Evolutionary conservation across 2,113 vertebrate species (phyloP).

Genomic region (Acanthochromis polyacanthus): DNA sequence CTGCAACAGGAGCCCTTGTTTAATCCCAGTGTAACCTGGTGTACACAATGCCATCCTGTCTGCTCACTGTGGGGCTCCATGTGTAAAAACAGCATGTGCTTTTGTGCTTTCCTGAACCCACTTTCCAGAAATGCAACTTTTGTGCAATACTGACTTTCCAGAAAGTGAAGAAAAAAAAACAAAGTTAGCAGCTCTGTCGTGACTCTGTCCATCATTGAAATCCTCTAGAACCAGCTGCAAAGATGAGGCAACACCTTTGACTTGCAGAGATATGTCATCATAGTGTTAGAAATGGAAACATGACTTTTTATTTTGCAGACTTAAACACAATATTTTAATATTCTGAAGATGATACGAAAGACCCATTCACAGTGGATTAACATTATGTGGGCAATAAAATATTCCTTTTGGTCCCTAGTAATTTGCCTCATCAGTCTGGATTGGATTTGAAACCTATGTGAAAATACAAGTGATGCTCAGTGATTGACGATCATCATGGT

Average conservation of each 20-base stretch:
- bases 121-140: slow-evolving; percentile 36
- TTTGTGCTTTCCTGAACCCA: slow-evolving; percentile 25
- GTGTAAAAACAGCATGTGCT: slow-evolving; percentile 33
- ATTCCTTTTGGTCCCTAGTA: too few relatives aligned
- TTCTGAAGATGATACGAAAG: too few relatives aligned
- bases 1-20: slow-evolving; percentile 65
- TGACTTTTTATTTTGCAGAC: not conserved
- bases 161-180: slow-evolving; percentile 18
- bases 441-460: too few relatives aligned
- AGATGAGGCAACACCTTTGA: not conserved
- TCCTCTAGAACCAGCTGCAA: not conserved
- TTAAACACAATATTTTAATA: too few relatives aligned
- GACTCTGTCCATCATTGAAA: not conserved
- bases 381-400: too few relatives aligned
- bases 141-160: slow-evolving; percentile 21
- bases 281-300: not conserved
- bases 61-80: slow-evolving; percentile 45
- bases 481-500: too few relatives aligned
- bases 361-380: too few relatives aligned
- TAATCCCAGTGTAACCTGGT: slow-evolving; percentile 60
- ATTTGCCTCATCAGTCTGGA: too few relatives aligned
- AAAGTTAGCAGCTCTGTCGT: not conserved
- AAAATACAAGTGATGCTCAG: too few relatives aligned
- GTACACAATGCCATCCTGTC: slow-evolving; percentile 80
- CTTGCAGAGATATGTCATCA: not conserved